Conservation (phyloP, 2,113 vertebrate species). For the Patagioenas fasciata region DNA sequence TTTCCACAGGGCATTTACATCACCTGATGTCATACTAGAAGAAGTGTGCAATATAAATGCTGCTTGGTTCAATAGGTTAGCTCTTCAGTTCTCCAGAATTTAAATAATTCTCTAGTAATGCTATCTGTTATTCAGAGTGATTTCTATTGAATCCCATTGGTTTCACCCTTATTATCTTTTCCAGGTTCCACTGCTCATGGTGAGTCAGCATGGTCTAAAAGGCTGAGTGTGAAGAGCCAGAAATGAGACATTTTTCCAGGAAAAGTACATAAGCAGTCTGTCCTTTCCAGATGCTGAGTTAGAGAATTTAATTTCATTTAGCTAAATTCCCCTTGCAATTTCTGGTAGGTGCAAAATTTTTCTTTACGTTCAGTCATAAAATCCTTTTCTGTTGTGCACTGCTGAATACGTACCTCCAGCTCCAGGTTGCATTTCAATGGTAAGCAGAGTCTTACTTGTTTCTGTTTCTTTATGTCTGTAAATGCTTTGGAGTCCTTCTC, state of each 20-base stretch:
- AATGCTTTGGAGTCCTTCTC: neutral
- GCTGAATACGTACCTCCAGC: neutral
- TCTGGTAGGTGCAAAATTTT: constrained; percentile 24
- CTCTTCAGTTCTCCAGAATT: constrained; percentile 21
- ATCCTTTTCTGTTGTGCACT: neutral
- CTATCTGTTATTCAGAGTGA: constrained; percentile 5
- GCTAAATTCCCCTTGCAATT: constrained; percentile 17
- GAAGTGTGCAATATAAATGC: neutral
- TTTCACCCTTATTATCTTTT: constrained; percentile 22
- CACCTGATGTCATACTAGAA: neutral
- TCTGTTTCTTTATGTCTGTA: constrained; percentile 8
- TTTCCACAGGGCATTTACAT: neutral
- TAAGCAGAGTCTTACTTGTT: neutral
- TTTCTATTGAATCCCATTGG: constrained; percentile 3
- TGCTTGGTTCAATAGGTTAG: constrained; percentile 22
- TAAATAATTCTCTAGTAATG: constrained; percentile 32
- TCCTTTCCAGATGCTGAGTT: constrained; percentile 59
- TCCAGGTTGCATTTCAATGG: neutral
- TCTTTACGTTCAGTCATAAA: constrained; percentile 47
- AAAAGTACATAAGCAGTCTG: constrained; percentile 41
- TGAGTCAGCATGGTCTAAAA: constrained; percentile 46
- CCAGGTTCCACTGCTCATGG: constrained; percentile 15
- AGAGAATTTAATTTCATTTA: neutral
- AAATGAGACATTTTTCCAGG: constrained; percentile 50
- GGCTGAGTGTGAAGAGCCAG: neutral